Conservation (phyloP, 1,140 invertebrate species). For the Aplysia californica region DNA sequence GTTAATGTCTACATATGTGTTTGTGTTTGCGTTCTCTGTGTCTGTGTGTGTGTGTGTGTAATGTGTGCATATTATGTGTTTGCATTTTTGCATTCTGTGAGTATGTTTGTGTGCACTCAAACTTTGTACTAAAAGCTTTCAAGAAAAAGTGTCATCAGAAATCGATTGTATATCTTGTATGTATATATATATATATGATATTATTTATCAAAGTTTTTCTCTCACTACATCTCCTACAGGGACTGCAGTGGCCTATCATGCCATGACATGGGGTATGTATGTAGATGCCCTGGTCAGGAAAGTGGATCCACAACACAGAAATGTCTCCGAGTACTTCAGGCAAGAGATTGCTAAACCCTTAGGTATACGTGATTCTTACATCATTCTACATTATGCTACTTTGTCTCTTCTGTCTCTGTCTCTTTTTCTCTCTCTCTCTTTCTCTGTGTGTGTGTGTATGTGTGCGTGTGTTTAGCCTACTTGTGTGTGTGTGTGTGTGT, state of each 20-base stretch:
- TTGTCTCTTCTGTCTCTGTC: background rate
- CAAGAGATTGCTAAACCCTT: conserved; percentile 66
- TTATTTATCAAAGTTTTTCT: too few relatives aligned
- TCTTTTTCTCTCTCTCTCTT: background rate
- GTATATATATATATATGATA: too few relatives aligned
- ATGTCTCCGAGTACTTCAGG: conserved; percentile 60
- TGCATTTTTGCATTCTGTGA: too few relatives aligned
- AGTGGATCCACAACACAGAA: conserved; percentile 61
- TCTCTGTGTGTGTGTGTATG: background rate
- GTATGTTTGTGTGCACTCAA: too few relatives aligned
- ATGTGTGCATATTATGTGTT: too few relatives aligned
- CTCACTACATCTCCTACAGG: conserved; percentile 28
- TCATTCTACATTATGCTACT: background rate
- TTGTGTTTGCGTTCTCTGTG: too few relatives aligned
- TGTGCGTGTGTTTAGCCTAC: background rate
- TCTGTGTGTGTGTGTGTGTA: too few relatives aligned
- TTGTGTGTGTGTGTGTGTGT: background rate
- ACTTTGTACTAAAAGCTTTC: too few relatives aligned
- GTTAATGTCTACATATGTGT: too few relatives aligned
- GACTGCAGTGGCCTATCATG: conserved; percentile 62
- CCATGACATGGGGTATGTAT: conserved; percentile 65
- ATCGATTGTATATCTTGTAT: too few relatives aligned
- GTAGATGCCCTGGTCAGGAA: conserved; percentile 64
- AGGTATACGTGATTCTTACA: conserved; percentile 42
- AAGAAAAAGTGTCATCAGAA: too few relatives aligned